These are phyloP conservation scores for Philypnodon macrostomus DNA, from an alignment of 2,797 vertebrate genomes.

Conservation along the genomic window DNA sequence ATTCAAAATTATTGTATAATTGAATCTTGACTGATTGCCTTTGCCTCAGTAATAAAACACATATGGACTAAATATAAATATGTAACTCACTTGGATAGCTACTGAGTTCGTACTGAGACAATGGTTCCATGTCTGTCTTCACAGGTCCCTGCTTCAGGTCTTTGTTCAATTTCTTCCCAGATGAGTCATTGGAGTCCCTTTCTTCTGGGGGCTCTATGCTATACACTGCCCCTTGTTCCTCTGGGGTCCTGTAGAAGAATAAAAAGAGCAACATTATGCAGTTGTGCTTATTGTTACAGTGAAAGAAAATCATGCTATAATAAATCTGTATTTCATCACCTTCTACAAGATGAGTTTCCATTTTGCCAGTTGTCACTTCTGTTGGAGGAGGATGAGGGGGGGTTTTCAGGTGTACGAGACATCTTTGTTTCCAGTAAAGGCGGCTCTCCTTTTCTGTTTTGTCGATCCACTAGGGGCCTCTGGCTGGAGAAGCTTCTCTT, in stretches of 20 bases:
- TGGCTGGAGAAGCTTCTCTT: conserved; percentile 98
- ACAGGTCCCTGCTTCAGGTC: conserved; percentile 77
- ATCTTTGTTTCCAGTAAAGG: conserved; percentile 81
- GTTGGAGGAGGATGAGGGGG: conserved; percentile 55
- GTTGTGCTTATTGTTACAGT: background rate
- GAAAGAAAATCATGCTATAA: background rate
- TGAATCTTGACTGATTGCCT: too few species aligned
- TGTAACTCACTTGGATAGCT: conserved; percentile 85
- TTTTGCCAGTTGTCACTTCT: conserved; percentile 88
- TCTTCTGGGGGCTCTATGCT: conserved; percentile 82
- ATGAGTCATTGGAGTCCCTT: conserved; percentile 62
- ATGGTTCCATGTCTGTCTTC: conserved; percentile 83
- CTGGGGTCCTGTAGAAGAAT: conserved; percentile 76
- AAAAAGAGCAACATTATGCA: background rate
- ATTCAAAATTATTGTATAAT: too few species aligned
- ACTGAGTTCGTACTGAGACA: conserved; percentile 87
- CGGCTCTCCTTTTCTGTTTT: conserved; percentile 89
- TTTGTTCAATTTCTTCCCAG: conserved; percentile 85
- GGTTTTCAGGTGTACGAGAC: conserved; percentile 72
- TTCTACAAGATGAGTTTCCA: conserved; percentile 81
- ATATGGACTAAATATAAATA: background rate
- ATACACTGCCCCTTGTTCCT: conserved; percentile 81
- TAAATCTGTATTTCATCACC: conserved; percentile 70
- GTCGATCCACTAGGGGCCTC: conserved; percentile 89
- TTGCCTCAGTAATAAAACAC: too few species aligned